Evolutionary conservation across 2,888 invertebrate species (phyloP), one percentile per base, ranked within the genome.

Genomic region (Shargacucullia verbasci): DNA sequence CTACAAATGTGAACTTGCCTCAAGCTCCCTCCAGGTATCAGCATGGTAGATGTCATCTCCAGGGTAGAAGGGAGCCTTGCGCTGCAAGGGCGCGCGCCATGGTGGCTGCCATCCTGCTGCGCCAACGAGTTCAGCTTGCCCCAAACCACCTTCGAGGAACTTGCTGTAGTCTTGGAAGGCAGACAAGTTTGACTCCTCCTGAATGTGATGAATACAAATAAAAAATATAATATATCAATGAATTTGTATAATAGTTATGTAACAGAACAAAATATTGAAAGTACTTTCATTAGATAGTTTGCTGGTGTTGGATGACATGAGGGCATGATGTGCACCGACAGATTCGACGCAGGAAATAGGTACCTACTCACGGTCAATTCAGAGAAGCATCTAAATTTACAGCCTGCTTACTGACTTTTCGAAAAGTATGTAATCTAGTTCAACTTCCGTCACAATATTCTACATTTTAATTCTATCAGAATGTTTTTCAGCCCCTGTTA

Each of bases 81-180:
- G 94, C 70, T 95, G 95, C 60, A 95, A 84, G 0, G 95, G 95
- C 29, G 95, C 94, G 11, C 95, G 93, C 91, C 95, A 95, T 13
- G 95, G 94, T 1, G 95, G 94, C 84, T 95, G 94, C 90, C 94
- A 94, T 8, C 87, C 91, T 2, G 92, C 84, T 0, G 92, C 92
- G 7, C 95, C 94, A 9, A 95, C 95, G 55, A 94, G 83, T 77
- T 95, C 95, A 25, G 94, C 94, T 68, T 94, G 90, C 7, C 95
- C 95, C 54, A 95, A 86, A 3, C 94, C 94, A 62, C 94, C 94
- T 53, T 94, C 92, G 46, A 94, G 79, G 65, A 94, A 94, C 82
- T 94, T 94, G 79, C 95, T 95, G 81, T 95, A 95, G 82, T 95
- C 95, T 88, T 94, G 94, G 70, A 93, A 94, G n/a, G 93, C 90